phyloP scores from a whole-genome alignment of 2,888 invertebrate species.

The Drosophila vallismaia region DNA sequence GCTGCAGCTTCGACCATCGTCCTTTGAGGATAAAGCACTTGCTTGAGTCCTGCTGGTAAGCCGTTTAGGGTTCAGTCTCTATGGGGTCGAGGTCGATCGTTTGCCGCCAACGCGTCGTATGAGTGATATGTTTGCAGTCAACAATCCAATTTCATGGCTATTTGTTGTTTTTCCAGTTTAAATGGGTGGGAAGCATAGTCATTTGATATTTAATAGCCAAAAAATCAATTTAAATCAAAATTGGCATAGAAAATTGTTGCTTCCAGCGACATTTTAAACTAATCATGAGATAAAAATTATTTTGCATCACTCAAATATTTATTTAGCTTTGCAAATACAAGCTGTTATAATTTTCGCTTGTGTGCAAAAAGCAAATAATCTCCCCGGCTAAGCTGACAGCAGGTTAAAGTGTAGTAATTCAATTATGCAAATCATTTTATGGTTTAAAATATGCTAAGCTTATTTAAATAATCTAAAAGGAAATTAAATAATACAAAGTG shows the following conservation, averaged over 20 bases:
- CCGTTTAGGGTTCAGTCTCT: constrained; percentile 60
- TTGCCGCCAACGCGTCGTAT: constrained; percentile 56
- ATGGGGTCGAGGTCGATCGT: constrained; percentile 53
- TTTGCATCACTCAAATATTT: constrained; percentile 15
- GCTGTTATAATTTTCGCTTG: constrained; percentile 27
- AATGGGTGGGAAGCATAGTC: neutral
- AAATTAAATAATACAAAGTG: constrained; percentile 2
- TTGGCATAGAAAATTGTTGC: neutral
- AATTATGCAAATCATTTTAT: constrained; percentile 21
- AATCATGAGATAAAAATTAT: neutral
- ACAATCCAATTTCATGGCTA: constrained; percentile 24
- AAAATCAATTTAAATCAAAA: neutral
- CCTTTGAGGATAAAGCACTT: constrained; percentile 19
- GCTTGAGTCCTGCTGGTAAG: constrained; percentile 57
- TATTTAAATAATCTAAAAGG: constrained; percentile 12
- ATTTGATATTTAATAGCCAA: neutral
- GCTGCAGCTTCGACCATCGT: constrained; percentile 33
- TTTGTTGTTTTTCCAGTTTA: neutral
- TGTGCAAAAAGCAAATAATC: constrained; percentile 31
- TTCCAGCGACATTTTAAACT: neutral
- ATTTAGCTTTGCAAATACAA: constrained; percentile 2
- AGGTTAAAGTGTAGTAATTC: constrained; percentile 26
- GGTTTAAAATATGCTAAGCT: constrained; percentile 6
- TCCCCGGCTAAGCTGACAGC: constrained; percentile 19
- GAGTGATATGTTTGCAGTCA: constrained; percentile 52